These are phyloP conservation scores for Equus quagga DNA, from an alignment of 2,113 vertebrate species.

Conservation along the genomic window DNA sequence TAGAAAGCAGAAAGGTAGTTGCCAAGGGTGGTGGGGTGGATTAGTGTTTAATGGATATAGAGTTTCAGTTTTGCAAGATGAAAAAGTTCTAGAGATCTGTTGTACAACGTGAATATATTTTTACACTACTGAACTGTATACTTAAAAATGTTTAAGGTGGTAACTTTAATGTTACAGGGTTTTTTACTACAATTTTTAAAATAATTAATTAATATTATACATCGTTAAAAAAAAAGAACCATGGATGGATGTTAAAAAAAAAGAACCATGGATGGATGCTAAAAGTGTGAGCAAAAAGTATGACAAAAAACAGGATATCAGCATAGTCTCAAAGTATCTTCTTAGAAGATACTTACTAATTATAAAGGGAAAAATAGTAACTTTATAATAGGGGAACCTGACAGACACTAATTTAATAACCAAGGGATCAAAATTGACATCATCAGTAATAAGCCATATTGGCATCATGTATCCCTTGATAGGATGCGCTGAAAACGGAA, in stretches of 20 bases:
- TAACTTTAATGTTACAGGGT: conserved; percentile 10
- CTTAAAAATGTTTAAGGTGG: background rate
- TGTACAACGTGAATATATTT: background rate
- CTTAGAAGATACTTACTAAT: conserved; percentile 28
- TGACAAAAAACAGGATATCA: background rate
- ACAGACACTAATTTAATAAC: conserved; percentile 14
- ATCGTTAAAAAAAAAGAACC: conserved; percentile 30
- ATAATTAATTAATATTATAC: background rate
- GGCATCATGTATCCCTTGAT: background rate
- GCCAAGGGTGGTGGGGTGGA: background rate
- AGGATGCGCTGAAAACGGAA: background rate
- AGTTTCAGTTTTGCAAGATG: background rate
- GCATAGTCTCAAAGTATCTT: background rate
- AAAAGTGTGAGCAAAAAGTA: conserved; percentile 19
- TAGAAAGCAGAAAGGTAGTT: background rate
- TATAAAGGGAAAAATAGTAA: background rate
- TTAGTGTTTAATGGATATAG: background rate
- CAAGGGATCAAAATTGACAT: conserved; percentile 5
- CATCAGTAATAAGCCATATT: background rate
- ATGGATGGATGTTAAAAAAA: background rate
- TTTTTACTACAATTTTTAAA: background rate
- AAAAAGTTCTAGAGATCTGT: background rate
- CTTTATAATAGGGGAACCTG: background rate
- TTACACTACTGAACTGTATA: background rate
- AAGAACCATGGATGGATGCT: background rate